Evolutionary conservation across 1,140 invertebrate species (phyloP), one percentile per base, ranked within the genome.

Genomic region (Nasonia vitripennis): DNA sequence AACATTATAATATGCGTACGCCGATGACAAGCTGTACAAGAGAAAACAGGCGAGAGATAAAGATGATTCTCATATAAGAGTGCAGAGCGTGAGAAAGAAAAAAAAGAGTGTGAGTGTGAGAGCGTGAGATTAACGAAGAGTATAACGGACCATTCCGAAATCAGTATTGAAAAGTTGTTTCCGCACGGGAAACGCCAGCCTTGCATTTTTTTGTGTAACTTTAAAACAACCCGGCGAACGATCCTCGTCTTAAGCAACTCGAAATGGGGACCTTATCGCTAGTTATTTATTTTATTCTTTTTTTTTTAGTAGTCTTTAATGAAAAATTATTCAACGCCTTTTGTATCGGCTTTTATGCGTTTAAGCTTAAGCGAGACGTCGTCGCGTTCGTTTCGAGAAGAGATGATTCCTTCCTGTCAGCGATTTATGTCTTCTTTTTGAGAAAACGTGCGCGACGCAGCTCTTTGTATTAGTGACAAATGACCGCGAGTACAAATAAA

Each of bases 131-230:
- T 87, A 87, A 87, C 85, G 81, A 70, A 88, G 88, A 88, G 84
- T 84, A 87, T 82, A 85, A 89, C 89, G 89, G 91, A 92, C 86
- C 92, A 93, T 93, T 93, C 92, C 92, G 92, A 92, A 92, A 92
- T 91, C 92, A 93, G 92, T 93, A 93, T 93, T 93, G 88, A 91
- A 88, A 89, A 83, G 83, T 89, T 87, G 81, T 88, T 84, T 86
- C 86, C 81, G 55, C 55, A 77, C 55, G 70, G 87, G 73, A 87
- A 84, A 87, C 77, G 80, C 45, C 45, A 83, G 51, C 77, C 34
- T 68, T 86, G 86, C 86, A 87, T 89, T 89, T 89, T 87, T 71
- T 71, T 71, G 17, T 20, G 10, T 71, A 12, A 71, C 31, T 34
- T 71, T 71, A 48, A 79, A 71, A 67, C 75, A 74, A 83, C 10